Evolutionary conservation across 2,113 vertebrate species (phyloP), one percentile per base, ranked within the genome.

Genomic region (Oryzias curvinotus): DNA sequence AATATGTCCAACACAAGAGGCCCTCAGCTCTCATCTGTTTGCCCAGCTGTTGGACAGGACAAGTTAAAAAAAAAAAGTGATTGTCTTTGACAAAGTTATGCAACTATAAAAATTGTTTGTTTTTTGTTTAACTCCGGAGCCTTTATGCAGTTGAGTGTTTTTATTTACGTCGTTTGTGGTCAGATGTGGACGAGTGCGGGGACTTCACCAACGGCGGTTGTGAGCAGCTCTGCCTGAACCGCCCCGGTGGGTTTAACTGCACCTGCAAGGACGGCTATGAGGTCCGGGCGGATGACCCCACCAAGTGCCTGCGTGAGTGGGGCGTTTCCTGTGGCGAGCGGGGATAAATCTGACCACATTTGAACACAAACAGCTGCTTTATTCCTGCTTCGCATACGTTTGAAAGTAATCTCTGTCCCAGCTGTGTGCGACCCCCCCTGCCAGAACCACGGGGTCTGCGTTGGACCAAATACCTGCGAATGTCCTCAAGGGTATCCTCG

Each of bases 401-500:
- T 5, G 4, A 3, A 36, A 7, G 6, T n/a, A 5, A 25, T 70
- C 4, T 5, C 56, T 7, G 70, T 12, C 71, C 30, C 82, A 94
- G 93, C 93, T 49, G 76, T 92, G 52, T 94, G 93, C 73, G 75
- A 89, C 6, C 90, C 91, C 4, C 60, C 72, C 1, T 94, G 93
- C 78, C 90, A 89, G 73, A 94, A 94, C 83, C 86, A 90, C 0
- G 93, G 93, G 0, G 81, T 88, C 26, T 94, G 93, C 85, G 85
- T 92, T 14, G 87, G 83, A 43, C 92, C 93, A 7, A 89, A 92
- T 79, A 90, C 72, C 73, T 94, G 92, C 65, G 86, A 92, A 59
- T 93, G 93, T 80, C 93, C 93, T 41, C 84, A 83, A 17, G 93
- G 93, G 1, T 93, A 93, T 65, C 93, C 92, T 7, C 92, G 93